Conservation (phyloP, 2,888 invertebrate genomes). For the Caenorhabditis sp. region DNA sequence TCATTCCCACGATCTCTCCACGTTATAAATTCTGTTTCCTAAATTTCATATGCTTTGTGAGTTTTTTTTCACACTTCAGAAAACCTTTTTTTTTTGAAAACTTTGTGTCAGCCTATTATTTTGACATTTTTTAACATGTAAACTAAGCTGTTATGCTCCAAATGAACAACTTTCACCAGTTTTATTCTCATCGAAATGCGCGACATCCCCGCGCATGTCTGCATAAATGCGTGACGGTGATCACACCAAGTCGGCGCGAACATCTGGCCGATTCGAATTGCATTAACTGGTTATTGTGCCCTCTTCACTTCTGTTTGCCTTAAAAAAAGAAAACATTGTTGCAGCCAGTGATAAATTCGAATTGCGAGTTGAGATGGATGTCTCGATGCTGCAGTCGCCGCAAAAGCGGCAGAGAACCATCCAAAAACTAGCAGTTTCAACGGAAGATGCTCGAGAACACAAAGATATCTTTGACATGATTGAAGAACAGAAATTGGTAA, state of each 20-base stretch:
- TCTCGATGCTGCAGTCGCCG: conserved; percentile 52
- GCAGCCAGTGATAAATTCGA: conserved; percentile 13
- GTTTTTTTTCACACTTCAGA: too few relatives aligned
- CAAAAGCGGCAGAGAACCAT: conserved; percentile 34
- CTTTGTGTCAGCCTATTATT: too few relatives aligned
- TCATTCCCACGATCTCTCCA: too few relatives aligned
- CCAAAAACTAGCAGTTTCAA: conserved; percentile 48
- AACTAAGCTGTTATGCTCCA: background rate
- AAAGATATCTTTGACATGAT: conserved; percentile 48
- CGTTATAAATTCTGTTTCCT: too few relatives aligned
- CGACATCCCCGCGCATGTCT: conserved; percentile 4
- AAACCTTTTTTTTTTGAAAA: too few relatives aligned
- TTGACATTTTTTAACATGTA: too few relatives aligned
- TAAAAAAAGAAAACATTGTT: background rate
- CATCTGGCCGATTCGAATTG: conserved; percentile 22
- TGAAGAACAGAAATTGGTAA: conserved; percentile 34
- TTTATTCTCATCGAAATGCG: background rate
- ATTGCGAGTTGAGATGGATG: conserved; percentile 50
- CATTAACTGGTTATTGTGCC: conserved; percentile 8
- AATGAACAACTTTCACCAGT: background rate
- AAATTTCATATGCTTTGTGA: too few relatives aligned
- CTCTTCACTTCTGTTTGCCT: conserved; percentile 1
- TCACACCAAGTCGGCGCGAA: conserved; percentile 49
- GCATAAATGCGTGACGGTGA: conserved; percentile 39
- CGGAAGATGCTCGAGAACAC: conserved; percentile 30